A percentile compares a stretch with the other conserved stretches of the same genome.
Evolutionary conservation across 2,888 invertebrate genomes (phyloP).

Genomic region (Drosophila merina): DNA sequence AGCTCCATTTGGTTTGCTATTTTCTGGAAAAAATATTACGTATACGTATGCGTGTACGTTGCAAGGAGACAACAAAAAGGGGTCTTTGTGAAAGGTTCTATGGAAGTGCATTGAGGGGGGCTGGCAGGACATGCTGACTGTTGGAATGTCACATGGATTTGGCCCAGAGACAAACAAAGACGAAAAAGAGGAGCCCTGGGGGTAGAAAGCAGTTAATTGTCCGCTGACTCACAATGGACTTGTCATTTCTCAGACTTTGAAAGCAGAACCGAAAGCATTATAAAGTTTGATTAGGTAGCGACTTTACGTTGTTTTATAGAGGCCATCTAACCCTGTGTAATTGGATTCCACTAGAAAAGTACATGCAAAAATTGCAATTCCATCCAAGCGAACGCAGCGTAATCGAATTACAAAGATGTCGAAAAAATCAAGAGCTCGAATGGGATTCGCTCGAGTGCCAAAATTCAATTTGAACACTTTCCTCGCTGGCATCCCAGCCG

Average conservation of each 20-base stretch:
- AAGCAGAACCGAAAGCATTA: conserved; percentile 28
- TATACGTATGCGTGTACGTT: conserved; percentile 54
- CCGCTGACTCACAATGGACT: conserved; percentile 46
- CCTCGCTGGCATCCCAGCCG: neutral
- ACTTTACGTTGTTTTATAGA: neutral
- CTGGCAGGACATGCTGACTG: conserved; percentile 32
- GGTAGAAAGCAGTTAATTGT: conserved; percentile 55
- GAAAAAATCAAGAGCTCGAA: conserved; percentile 3
- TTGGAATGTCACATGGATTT: conserved; percentile 44
- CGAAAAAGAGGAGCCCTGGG: conserved; percentile 7
- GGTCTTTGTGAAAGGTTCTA: conserved; percentile 23
- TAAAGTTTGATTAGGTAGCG: conserved; percentile 1
- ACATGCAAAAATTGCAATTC: conserved; percentile 43
- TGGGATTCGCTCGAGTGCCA: conserved; percentile 21
- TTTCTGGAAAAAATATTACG: conserved; percentile 61
- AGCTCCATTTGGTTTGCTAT: conserved; percentile 65
- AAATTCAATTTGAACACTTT: conserved; percentile 37
- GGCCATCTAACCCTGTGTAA: neutral
- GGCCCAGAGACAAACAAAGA: conserved; percentile 27
- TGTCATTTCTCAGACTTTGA: conserved; percentile 16
- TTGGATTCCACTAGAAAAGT: conserved; percentile 25
- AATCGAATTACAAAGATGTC: conserved; percentile 54
- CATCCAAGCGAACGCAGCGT: conserved; percentile 26
- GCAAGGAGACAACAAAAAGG: conserved; percentile 1
- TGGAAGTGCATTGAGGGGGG: conserved; percentile 42